phyloP scores from a whole-genome alignment of 2,888 invertebrate genomes.

The Stenodera caucasica region DNA sequence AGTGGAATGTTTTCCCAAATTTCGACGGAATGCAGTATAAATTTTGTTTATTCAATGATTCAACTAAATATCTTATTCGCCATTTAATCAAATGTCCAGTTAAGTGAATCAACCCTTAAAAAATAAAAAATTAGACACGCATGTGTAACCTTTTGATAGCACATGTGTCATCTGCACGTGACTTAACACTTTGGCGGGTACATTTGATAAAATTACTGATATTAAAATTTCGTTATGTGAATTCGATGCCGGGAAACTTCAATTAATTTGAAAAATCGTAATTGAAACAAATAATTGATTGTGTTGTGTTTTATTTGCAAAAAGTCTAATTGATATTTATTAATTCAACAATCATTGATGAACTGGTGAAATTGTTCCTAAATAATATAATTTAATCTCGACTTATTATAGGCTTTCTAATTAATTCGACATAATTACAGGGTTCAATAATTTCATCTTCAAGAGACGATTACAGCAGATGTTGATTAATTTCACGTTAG shows the following conservation, averaged over 20 bases:
- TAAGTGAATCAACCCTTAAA: neutral
- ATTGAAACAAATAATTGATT: too few relatives aligned
- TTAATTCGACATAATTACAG: slow-evolving; percentile 1
- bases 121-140: slow-evolving; percentile 21
- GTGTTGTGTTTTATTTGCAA: too few relatives aligned
- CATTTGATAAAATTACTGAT: slow-evolving; percentile 21
- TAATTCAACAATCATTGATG: too few relatives aligned
- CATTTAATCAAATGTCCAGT: too few relatives aligned
- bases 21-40: too few relatives aligned
- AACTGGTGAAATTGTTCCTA: neutral
- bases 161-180: slow-evolving; percentile 25
- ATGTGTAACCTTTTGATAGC: slow-evolving; percentile 21
- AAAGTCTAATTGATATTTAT: too few relatives aligned
- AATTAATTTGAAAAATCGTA: too few relatives aligned
- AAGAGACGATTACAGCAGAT: neutral
- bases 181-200: slow-evolving; percentile 24
- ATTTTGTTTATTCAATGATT: too few relatives aligned
- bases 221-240: slow-evolving; percentile 19
- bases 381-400: slow-evolving; percentile 6
- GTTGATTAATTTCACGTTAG: neutral
- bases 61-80: too few relatives aligned
- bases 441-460: neutral
- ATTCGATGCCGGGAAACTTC: neutral
- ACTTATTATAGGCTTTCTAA: slow-evolving; percentile 4
- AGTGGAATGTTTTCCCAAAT: too few relatives aligned